Percentiles rank a stretch among this genome's conserved stretches.
Evolutionary conservation across 2,797 vertebrate species (phyloP).

Genomic region (Acrossocheilus wenchowensis): DNA sequence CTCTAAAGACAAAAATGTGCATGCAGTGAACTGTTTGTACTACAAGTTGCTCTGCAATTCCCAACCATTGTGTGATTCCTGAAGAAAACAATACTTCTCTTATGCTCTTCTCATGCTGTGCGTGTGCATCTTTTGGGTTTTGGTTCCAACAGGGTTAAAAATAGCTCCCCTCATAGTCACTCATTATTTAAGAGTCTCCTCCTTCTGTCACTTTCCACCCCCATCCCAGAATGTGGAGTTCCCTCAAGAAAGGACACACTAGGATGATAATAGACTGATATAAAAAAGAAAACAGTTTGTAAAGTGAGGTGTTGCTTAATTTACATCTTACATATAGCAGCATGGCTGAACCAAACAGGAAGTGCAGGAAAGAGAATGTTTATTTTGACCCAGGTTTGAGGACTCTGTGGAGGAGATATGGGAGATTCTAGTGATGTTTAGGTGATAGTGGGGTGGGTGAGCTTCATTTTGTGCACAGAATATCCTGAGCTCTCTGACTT

Average conservation of each 20-base stretch:
- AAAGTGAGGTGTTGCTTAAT: not conserved
- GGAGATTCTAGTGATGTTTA: constrained; percentile 14
- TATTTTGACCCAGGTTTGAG: constrained; percentile 16
- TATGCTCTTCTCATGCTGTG: constrained; percentile 52
- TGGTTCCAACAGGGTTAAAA: constrained; percentile 68
- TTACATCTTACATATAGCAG: not conserved
- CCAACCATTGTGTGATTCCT: not conserved
- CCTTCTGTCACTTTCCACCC: constrained; percentile 29
- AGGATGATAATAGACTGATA: not conserved
- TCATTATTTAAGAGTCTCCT: constrained; percentile 62
- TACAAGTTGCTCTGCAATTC: not conserved
- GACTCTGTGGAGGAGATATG: constrained; percentile 8
- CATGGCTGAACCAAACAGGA: not conserved
- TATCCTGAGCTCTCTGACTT: constrained; percentile 46
- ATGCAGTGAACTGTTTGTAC: not conserved
- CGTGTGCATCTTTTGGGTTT: constrained; percentile 69
- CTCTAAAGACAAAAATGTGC: too few species aligned
- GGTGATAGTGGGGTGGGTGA: constrained; percentile 9
- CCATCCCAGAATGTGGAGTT: constrained; percentile 23
- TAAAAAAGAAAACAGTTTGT: not conserved
- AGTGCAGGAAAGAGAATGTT: not conserved
- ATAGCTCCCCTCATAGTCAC: constrained; percentile 69
- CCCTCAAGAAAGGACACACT: constrained; percentile 20
- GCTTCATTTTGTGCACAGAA: constrained; percentile 42
- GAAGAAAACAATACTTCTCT: constrained; percentile 5